A percentile compares a stretch with the other conserved stretches of the same genome.
Evolutionary conservation across 1,140 invertebrate genomes (phyloP).

Genomic region (Tribolium madens): DNA sequence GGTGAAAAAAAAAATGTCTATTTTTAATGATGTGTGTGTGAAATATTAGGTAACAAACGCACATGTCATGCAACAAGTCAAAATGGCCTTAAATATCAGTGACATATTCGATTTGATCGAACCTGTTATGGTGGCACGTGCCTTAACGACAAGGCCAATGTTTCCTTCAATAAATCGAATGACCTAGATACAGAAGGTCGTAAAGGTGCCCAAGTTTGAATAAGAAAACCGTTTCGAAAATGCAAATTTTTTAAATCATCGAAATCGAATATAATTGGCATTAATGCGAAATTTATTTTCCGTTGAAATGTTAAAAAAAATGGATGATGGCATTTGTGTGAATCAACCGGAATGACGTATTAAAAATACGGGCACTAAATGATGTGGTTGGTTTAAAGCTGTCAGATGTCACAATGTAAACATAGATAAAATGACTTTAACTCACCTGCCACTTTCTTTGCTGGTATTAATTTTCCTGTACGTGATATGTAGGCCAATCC

Average conservation of each 20-base stretch:
- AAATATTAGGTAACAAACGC: background rate
- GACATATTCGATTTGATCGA: conserved; percentile 31
- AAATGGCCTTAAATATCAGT: background rate
- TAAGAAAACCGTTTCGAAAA: conserved; percentile 8
- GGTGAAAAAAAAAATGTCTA: background rate
- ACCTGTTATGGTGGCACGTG: conserved; percentile 52
- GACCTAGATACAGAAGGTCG: conserved; percentile 59
- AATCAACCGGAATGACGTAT: conserved; percentile 54
- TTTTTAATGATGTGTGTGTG: background rate
- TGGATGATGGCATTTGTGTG: conserved; percentile 49
- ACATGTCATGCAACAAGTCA: conserved; percentile 27
- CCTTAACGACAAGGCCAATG: conserved; percentile 58
- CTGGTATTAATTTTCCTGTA: conserved; percentile 66
- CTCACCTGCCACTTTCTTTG: conserved; percentile 67
- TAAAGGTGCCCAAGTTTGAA: conserved; percentile 41
- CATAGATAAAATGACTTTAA: conserved; percentile 40
- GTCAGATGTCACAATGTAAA: conserved; percentile 56
- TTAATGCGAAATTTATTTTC: background rate
- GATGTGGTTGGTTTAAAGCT: conserved; percentile 43
- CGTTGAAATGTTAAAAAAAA: too few species aligned
- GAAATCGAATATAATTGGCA: background rate
- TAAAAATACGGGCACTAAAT: conserved; percentile 48
- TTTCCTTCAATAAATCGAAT: conserved; percentile 59
- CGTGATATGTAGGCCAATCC: conserved; percentile 67
- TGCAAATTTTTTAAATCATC: background rate